Base-by-base conservation (phyloP, 2,888 invertebrate species). In the Oscheius sp. region DNA sequence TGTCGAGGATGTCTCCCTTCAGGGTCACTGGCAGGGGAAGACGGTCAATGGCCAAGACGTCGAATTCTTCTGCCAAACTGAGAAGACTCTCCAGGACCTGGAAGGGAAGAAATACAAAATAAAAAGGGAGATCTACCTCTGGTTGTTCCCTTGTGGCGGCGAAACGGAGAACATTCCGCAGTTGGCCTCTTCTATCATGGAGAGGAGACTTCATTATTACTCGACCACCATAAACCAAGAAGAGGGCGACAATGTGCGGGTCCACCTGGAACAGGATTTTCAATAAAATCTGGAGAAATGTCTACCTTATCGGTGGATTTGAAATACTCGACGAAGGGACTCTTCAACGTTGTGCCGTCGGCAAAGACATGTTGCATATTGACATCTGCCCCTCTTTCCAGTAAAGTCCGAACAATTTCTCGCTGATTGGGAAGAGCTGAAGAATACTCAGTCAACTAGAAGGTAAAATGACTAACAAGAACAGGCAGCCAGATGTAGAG, bases 401-500 rank as follows among this genome's bases (percentile, higher is more conserved):
- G 64, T 23, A 82, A 79, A 25, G 76, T 70, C 18, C 76, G 71
- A 21, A 82, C 63, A 27, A 78, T 72, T 88, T 83, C 82, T 68
- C 80, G 76, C 56, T 88, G 86, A 52, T 88, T 81, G 45, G 72
- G 80, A 41, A 81, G 77, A 23, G 21, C 78, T 79, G 59, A 80
- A 75, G 16, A 46, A 29, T 5, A 9, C 35, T 35, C 35, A 9
- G 35, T n/a, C n/a, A n/a, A n/a, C n/a, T 1, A 29, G 29, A 23
- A n/a, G 18, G 2, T 49, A 16, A 46, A 9, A 18, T 18, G 29
- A 71, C 76, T 78, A 43, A 89, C 87, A 63, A 5, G 86, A 85
- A 41, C 89, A 88, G 61, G 89, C 88, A 2, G 89, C 89, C 43
- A 90, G 75, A 85, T 90, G 90, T 41, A 90, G 86, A 0, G 90